A percentile compares a stretch with the other conserved stretches of the same genome.
phyloP scores from a whole-genome alignment of 2,113 vertebrate genomes.

The Lipotes vexillifer region DNA sequence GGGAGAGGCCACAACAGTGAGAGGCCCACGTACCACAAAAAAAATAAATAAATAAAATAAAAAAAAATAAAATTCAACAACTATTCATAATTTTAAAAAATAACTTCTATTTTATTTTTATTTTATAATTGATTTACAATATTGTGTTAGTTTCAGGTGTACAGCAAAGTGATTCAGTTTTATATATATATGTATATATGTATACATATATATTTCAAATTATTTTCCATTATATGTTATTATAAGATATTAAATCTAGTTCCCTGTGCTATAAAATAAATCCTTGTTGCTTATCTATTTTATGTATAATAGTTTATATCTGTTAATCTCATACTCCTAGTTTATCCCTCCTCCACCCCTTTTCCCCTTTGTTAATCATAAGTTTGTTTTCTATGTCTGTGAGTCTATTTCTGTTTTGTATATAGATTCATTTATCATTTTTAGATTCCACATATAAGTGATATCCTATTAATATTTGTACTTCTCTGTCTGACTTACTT shows the following conservation, averaged over 20 bases:
- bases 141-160: neutral
- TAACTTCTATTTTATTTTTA: no score
- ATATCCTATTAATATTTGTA: neutral
- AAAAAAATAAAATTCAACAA: neutral
- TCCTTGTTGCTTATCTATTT: neutral
- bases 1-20: no score
- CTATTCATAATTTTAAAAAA: neutral
- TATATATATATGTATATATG: neutral
- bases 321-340: neutral
- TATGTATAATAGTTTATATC: neutral
- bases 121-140: neutral
- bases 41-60: no score
- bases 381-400: neutral
- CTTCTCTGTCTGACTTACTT: neutral
- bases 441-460: neutral
- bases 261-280: neutral
- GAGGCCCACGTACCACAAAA: no score
- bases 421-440: no score
- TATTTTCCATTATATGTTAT: neutral
- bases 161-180: neutral
- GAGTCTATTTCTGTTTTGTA: neutral
- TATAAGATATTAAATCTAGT: neutral
- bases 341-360: neutral
- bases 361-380: neutral
- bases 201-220: neutral